These are phyloP conservation scores for Tholera decimalis DNA, from an alignment of 2,888 invertebrate species.

Conservation along the genomic window DNA sequence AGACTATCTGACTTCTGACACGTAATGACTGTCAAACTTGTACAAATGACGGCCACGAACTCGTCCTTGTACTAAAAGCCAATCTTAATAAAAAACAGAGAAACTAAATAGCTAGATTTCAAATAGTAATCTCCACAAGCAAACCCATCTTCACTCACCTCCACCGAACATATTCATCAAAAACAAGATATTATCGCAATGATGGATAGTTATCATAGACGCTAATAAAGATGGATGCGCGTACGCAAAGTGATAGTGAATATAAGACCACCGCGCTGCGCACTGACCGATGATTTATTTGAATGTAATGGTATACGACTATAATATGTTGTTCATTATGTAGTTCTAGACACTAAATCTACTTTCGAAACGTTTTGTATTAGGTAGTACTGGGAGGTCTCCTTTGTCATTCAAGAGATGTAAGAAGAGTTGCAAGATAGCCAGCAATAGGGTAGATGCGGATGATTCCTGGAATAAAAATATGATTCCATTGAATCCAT, in stretches of 20 bases:
- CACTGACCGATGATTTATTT: slow-evolving; percentile 18
- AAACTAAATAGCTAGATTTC: no score
- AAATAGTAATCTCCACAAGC: background rate
- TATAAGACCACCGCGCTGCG: slow-evolving; percentile 46
- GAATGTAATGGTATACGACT: slow-evolving; percentile 22
- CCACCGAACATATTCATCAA: slow-evolving; percentile 10
- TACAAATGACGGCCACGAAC: no score
- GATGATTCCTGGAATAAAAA: no score
- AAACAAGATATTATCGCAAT: slow-evolving; percentile 40
- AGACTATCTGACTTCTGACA: no score
- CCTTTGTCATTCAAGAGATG: background rate
- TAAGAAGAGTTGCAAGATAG: no score
- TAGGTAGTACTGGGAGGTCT: background rate
- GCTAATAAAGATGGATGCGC: slow-evolving; percentile 50
- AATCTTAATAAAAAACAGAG: no score
- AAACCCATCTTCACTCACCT: background rate
- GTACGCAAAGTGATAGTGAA: slow-evolving; percentile 42
- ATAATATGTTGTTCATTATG: slow-evolving; percentile 3
- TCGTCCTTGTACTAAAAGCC: no score
- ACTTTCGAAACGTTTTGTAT: slow-evolving; percentile 43
- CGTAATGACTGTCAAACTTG: no score
- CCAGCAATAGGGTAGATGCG: no score
- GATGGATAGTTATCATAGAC: slow-evolving; percentile 45
- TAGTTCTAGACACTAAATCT: background rate
- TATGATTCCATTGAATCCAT: no score